Evolutionary conservation across 2,113 vertebrate genomes (phyloP), one percentile per base, ranked within the genome.

Genomic region (Halcyon senegalensis): DNA sequence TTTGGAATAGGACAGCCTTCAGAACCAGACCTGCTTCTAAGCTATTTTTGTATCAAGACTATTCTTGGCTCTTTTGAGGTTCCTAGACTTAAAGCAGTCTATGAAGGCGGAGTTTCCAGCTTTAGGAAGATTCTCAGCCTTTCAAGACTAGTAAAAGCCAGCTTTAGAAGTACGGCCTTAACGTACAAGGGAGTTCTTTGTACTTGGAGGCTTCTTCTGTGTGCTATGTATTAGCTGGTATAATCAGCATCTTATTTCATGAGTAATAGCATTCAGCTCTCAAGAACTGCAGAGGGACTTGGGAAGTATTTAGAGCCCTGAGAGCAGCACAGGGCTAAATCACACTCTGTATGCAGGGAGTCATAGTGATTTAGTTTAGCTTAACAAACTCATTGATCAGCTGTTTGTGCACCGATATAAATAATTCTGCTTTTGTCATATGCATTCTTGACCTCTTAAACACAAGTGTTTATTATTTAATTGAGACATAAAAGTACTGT

Each of bases 21-120:
- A 59, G 59, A 88, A 39, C 21, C 31, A 72, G 50, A 24, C 33
- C 10, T 80, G 19, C 17, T 90, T 85, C 63, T 91, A 37, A 59
- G 63, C 48, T 96, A 6, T 74, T 96, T 94, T 94, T 81, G 14
- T 74, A 75, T 67, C 51, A 33, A n/a, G 55, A 35, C 20, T 89
- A 24, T 53, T 88, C 85, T 80, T 63, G 41, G 18, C 37, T 80
- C 30, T 20, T 86, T 74, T 51, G 72, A 90, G 59, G 31, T 39
- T 91, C 27, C 74, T 80, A 69, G 74, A 31, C 58, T 69, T 79
- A 73, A 53, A 87, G 44, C 1, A 0, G 53, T 77, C 67, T 77
- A 35, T 33, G 50, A 91, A 80, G 28, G 11, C 37, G 13, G 21
- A 56, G 51, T 43, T 91, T 30, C 63, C 46, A 86, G 53, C 28